phyloP scores from a whole-genome alignment of 30 jellyfish, hydroid and myxozoan genomes.

The Haliclystus octoradiatus region DNA sequence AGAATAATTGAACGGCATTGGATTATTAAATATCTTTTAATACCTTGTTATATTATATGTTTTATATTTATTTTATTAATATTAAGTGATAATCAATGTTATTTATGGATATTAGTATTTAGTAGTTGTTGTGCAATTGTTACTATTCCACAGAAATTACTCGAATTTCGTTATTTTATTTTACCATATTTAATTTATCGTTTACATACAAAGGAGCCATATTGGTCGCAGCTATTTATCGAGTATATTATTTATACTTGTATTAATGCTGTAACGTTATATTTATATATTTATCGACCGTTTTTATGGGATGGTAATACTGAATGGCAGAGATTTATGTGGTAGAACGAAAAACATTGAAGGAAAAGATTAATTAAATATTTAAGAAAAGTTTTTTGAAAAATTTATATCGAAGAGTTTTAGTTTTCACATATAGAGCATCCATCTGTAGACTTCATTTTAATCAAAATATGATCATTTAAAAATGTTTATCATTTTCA shows the following conservation, averaged over 20 bases:
- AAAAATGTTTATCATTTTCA: too few relatives aligned
- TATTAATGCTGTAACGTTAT: conserved; percentile 45
- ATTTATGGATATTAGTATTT: conserved; percentile 34
- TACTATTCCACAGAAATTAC: conserved; percentile 77
- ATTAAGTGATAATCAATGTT: conserved; percentile 8
- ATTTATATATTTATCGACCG: conserved; percentile 62
- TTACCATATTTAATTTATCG: conserved; percentile 67
- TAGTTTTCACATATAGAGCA: too few relatives aligned
- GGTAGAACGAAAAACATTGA: conserved; percentile 22
- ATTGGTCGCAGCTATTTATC: conserved; percentile 12
- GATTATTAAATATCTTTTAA: conserved; percentile 28
- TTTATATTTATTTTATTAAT: conserved; percentile 8
- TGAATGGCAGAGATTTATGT: conserved; percentile 72
- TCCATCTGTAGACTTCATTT: too few relatives aligned
- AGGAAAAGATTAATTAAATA: too few relatives aligned
- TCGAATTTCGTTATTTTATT: conserved; percentile 75
- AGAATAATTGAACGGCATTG: conserved; percentile 53
- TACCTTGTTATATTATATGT: conserved; percentile 49
- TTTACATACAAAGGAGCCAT: conserved; percentile 35
- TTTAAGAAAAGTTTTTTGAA: too few relatives aligned
- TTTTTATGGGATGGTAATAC: conserved; percentile 52
- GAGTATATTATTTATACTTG: conserved; percentile 33
- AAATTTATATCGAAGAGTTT: too few relatives aligned
- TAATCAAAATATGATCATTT: too few relatives aligned
- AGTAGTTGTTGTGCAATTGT: conserved; percentile 32